Conservation (phyloP, 2,888 invertebrate species). For the Andrena praecox region DNA sequence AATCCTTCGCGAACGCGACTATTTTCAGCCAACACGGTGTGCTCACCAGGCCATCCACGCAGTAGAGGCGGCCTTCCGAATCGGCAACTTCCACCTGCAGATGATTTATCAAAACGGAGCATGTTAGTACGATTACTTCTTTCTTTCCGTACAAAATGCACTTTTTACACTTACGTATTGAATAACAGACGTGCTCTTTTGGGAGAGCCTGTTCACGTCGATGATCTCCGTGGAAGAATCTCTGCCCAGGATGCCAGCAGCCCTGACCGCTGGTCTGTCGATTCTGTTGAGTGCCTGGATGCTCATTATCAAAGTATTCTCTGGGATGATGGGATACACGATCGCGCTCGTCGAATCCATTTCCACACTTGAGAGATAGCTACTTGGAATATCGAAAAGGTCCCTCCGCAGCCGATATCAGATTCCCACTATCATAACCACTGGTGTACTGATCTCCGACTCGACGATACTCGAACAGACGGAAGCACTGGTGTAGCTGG, state of each 20-base stretch:
- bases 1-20: conserved; percentile 88
- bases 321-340: conserved; percentile 70
- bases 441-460: neutral
- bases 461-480: neutral
- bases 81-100: conserved; percentile 76
- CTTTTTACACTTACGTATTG: conserved; percentile 72
- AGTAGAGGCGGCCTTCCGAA: conserved; percentile 73
- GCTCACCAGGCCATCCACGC: conserved; percentile 69
- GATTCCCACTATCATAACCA: conserved; percentile 16
- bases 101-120: neutral
- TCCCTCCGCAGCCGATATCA: neutral
- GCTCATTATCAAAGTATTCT: conserved; percentile 68
- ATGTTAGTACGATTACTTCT: too few relatives aligned
- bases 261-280: conserved; percentile 70
- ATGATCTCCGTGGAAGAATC: conserved; percentile 76
- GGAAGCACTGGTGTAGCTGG: neutral
- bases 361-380: neutral
- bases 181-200: conserved; percentile 65
- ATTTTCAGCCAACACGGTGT: conserved; percentile 81
- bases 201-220: conserved; percentile 71
- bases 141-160: neutral
- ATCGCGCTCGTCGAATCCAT: conserved; percentile 56
- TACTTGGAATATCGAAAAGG: neutral
- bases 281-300: conserved; percentile 62
- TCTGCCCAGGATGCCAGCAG: conserved; percentile 67